Evolutionary conservation across 2,797 vertebrate genomes (phyloP).

Genomic region (Gallinago nigripennis): DNA sequence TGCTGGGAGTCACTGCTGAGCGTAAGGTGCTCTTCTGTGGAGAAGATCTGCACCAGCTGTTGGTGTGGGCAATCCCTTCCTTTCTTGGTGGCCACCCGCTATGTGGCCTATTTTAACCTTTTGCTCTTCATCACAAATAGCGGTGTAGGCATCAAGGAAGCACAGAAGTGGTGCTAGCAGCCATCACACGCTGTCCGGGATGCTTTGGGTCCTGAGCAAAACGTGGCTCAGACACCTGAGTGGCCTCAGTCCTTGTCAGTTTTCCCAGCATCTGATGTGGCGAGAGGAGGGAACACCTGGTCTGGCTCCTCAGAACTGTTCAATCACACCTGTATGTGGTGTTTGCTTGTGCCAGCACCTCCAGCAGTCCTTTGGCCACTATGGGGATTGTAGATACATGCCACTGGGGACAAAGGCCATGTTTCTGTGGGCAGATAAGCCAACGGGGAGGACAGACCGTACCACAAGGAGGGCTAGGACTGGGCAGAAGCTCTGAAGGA

Average conservation of each 20-base stretch:
- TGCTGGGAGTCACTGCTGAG: background rate
- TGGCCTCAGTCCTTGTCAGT: background rate
- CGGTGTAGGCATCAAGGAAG: background rate
- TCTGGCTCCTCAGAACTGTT: background rate
- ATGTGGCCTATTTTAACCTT: background rate
- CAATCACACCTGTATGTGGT: fast-evolving
- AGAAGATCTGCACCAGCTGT: background rate
- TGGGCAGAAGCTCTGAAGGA: background rate
- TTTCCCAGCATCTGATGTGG: background rate
- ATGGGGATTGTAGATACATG: fast-evolving
- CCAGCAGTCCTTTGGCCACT: background rate
- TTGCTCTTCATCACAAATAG: background rate
- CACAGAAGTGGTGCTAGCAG: fast-evolving
- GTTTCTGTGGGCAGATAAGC: fast-evolving
- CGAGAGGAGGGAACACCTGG: fast-evolving
- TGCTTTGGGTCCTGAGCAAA: background rate
- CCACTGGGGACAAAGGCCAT: background rate
- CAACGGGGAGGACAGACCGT: background rate
- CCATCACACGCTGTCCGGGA: fast-evolving
- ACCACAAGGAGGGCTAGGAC: background rate
- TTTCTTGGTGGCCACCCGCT: background rate
- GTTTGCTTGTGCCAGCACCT: background rate
- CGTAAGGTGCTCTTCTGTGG: background rate
- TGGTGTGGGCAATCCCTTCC: fast-evolving
- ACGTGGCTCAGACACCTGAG: fast-evolving